Percentiles rank a stretch among this genome's conserved stretches.
phyloP scores from a whole-genome alignment of 2,113 vertebrate genomes.

The Emydocephalus ijimae region DNA sequence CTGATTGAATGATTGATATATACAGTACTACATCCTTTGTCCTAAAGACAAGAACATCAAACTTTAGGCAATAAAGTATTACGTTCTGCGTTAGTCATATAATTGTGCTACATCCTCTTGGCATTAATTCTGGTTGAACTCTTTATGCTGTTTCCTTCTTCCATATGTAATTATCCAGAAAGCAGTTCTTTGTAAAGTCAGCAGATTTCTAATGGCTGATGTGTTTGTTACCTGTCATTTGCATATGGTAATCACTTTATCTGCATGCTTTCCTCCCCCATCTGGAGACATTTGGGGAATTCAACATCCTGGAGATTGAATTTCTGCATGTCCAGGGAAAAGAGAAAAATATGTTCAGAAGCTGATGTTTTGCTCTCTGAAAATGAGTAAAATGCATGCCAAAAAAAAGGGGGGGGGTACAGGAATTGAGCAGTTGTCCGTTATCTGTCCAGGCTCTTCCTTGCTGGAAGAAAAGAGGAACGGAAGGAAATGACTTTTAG shows the following conservation, averaged over 20 bases:
- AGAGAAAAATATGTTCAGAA: not conserved
- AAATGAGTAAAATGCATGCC: not conserved
- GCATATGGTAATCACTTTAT: not conserved
- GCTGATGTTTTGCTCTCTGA: not conserved
- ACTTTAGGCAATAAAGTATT: not conserved
- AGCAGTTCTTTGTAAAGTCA: not conserved
- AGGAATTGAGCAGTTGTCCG: slow-evolving; percentile 17
- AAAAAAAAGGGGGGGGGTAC: not conserved
- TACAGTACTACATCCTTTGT: not conserved
- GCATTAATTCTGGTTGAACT: not conserved
- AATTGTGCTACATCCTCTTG: not conserved
- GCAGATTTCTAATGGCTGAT: not conserved
- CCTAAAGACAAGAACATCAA: not conserved
- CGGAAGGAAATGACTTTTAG: slow-evolving; percentile 43
- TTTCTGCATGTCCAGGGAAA: not conserved
- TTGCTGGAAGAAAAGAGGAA: slow-evolving; percentile 16
- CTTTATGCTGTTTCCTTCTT: not conserved
- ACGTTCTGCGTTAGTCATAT: not conserved
- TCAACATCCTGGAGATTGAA: not conserved
- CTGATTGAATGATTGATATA: not conserved
- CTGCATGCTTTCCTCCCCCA: not conserved
- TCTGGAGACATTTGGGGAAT: not conserved
- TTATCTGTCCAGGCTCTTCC: slow-evolving; percentile 1
- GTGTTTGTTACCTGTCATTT: not conserved
- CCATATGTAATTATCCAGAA: not conserved